Conservation (phyloP, 2,888 invertebrate species). For the Netelia fuscicornis region DNA sequence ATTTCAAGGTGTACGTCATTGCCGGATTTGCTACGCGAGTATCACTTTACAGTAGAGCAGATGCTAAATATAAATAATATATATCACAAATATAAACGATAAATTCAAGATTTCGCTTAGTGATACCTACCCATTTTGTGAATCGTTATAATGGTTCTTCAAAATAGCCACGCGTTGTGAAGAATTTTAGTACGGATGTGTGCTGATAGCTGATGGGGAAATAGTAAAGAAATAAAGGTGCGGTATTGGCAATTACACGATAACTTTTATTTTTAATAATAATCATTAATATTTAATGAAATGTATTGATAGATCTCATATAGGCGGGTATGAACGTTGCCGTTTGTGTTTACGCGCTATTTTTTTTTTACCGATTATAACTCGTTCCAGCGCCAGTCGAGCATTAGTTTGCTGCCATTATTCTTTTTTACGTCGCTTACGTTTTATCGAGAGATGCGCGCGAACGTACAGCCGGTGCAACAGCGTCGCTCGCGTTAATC, state of each 20-base stretch:
- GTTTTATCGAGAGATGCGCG: slow-evolving; percentile 1
- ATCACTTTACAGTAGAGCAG: too few relatives aligned
- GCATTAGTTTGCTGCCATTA: not conserved
- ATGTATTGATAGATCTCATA: too few relatives aligned
- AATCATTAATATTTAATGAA: not conserved
- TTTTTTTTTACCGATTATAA: slow-evolving; percentile 42
- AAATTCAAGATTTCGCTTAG: too few relatives aligned
- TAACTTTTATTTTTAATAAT: slow-evolving; percentile 9
- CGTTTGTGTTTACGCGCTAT: not conserved
- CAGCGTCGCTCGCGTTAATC: slow-evolving; percentile 54
- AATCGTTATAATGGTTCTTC: too few relatives aligned
- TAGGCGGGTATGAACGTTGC: too few relatives aligned
- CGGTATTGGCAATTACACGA: slow-evolving; percentile 31
- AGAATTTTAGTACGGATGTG: slow-evolving; percentile 14
- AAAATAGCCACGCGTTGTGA: not conserved
- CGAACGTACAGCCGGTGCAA: not conserved
- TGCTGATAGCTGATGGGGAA: slow-evolving; percentile 17
- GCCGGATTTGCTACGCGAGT: too few relatives aligned
- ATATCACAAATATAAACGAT: too few relatives aligned
- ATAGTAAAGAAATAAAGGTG: slow-evolving; percentile 55
- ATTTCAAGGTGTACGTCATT: too few relatives aligned
- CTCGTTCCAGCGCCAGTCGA: not conserved
- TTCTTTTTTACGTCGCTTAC: not conserved
- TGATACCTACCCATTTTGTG: too few relatives aligned
- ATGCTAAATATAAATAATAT: too few relatives aligned